Conservation (phyloP, 2,888 invertebrate species). For the Anorthoa munda region DNA sequence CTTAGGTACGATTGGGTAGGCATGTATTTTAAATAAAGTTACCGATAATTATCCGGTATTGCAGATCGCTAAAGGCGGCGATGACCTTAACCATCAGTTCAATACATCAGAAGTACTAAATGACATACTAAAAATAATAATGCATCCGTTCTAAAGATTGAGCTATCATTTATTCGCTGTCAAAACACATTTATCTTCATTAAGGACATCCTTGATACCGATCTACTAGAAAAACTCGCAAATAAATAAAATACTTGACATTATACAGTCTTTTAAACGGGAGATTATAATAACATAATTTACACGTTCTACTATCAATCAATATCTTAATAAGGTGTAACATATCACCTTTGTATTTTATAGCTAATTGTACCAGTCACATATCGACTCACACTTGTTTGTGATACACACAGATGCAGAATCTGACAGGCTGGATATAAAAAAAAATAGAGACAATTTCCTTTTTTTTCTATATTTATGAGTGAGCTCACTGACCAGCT, state of each 20-base stretch:
- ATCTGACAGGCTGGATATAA: background rate
- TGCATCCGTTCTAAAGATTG: background rate
- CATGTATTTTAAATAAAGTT: background rate
- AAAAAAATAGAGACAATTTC: background rate
- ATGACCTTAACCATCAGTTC: too few species aligned
- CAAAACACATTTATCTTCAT: constrained; percentile 20
- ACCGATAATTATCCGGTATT: too few species aligned
- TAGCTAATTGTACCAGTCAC: constrained; percentile 52
- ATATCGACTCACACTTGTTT: constrained; percentile 52
- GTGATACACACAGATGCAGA: constrained; percentile 35
- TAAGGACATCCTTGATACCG: background rate
- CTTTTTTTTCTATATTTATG: background rate
- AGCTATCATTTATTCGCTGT: background rate
- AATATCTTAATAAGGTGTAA: constrained; percentile 67
- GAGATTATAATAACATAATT: constrained; percentile 60
- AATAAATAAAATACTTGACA: constrained; percentile 24
- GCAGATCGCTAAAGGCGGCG: too few species aligned
- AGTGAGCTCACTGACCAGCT: background rate
- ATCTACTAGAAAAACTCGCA: constrained; percentile 13
- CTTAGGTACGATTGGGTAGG: constrained; percentile 1
- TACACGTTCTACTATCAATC: constrained; percentile 25
- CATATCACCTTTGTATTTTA: constrained; percentile 57
- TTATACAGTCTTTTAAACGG: constrained; percentile 28
- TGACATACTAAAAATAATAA: background rate
- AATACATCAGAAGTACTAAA: background rate